Conservation (phyloP, 2,797 vertebrate genomes). For the Microhierax caerulescens region DNA sequence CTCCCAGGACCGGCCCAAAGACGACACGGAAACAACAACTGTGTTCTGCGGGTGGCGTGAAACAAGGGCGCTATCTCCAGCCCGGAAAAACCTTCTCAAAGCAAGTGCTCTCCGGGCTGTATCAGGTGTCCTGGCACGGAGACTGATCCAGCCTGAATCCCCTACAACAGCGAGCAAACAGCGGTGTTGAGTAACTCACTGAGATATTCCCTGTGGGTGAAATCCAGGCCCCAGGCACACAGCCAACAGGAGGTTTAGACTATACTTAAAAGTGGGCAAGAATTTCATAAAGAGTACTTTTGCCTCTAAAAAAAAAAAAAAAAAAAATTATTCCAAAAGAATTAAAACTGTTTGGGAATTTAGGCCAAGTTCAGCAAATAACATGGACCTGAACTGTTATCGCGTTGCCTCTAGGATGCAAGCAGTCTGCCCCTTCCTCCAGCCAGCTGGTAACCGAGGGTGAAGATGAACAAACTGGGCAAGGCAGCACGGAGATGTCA, state of each 20-base stretch:
- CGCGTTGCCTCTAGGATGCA: neutral
- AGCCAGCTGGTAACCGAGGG: neutral
- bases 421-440: neutral
- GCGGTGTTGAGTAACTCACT: neutral
- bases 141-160: neutral
- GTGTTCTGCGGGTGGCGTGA: fast-evolving
- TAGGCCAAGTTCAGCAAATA: neutral
- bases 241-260: neutral
- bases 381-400: too few relatives aligned
- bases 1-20: fast-evolving
- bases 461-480: fast-evolving
- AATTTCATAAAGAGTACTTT: neutral
- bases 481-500: neutral
- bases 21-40: fast-evolving
- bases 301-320: neutral
- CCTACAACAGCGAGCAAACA: neutral
- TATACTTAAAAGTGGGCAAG: neutral
- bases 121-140: neutral
- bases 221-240: neutral
- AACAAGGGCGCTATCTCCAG: neutral
- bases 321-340: neutral
- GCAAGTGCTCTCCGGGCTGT: neutral
- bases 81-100: neutral
- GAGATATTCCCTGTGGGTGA: fast-evolving
- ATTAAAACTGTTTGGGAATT: neutral